Evolutionary conservation across 92 coral and sea anemone genomes (phyloP).

Genomic region (Nematostella vectensis): DNA sequence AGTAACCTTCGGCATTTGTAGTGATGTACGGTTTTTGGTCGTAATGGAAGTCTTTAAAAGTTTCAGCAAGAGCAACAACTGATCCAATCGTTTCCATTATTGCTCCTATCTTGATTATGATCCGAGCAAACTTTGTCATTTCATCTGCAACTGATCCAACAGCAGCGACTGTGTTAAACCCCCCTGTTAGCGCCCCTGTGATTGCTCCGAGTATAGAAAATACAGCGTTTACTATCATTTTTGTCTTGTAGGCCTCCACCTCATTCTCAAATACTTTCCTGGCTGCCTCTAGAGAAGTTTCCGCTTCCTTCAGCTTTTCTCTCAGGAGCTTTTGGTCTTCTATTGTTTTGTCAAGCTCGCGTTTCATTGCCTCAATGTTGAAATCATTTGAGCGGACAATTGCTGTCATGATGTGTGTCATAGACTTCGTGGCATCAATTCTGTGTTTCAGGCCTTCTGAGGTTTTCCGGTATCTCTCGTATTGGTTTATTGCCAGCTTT

Average conservation of each 20-base stretch:
- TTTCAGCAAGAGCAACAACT: constrained; percentile 19
- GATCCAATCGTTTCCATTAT: constrained; percentile 23
- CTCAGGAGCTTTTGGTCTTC: constrained; percentile 18
- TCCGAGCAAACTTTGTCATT: constrained; percentile 9
- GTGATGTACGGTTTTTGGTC: constrained; percentile 24
- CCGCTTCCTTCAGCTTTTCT: constrained; percentile 21
- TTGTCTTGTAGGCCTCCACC: constrained; percentile 10
- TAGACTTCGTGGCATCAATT: constrained; percentile 38
- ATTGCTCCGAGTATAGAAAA: constrained; percentile 34
- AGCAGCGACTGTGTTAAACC: constrained; percentile 14
- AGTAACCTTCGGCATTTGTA: constrained; percentile 16
- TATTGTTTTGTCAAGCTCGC: too few species aligned
- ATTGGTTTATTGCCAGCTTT: constrained; percentile 38
- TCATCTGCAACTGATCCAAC: constrained; percentile 21
- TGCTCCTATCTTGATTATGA: constrained; percentile 18
- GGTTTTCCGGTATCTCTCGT: constrained; percentile 24
- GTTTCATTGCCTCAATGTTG: constrained; percentile 20
- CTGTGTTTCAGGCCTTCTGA: constrained; percentile 17
- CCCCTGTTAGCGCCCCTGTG: constrained; percentile 22
- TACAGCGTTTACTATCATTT: constrained; percentile 36
- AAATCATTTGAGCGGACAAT: constrained; percentile 33
- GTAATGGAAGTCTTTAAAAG: constrained; percentile 13
- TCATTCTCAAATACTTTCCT: constrained; percentile 21
- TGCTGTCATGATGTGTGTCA: constrained; percentile 37
- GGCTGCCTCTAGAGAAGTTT: constrained; percentile 12